Percentiles rank a stretch among this genome's conserved stretches.
Conservation (phyloP, 2,113 vertebrate genomes). For the Delphinapterus leucas region DNA sequence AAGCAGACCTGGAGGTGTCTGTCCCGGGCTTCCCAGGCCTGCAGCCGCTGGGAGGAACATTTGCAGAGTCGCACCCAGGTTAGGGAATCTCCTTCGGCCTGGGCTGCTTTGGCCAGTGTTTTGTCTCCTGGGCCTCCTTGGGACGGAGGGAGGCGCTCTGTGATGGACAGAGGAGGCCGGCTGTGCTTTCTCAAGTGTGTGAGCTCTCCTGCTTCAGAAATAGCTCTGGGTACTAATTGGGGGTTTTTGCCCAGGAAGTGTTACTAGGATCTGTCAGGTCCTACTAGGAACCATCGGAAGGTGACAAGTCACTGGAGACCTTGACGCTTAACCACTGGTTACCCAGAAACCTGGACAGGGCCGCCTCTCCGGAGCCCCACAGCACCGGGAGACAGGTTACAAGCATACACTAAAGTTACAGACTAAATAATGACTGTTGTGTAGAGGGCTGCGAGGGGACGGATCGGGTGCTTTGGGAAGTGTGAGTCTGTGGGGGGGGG, state of each 20-base stretch:
- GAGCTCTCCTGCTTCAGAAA: constrained; percentile 21
- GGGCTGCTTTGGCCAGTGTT: background rate
- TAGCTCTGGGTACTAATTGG: constrained; percentile 57
- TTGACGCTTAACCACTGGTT: background rate
- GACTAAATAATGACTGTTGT: rapidly evolving
- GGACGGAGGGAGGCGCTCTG: background rate
- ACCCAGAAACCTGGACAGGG: constrained; percentile 44
- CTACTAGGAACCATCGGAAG: constrained; percentile 63
- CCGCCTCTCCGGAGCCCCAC: background rate
- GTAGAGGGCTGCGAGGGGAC: too few relatives aligned
- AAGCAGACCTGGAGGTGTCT: background rate
- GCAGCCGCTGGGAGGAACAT: rapidly evolving
- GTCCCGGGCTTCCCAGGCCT: background rate
- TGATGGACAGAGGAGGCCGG: background rate
- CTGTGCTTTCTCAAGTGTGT: constrained; percentile 36
- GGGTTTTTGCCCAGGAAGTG: constrained; percentile 61
- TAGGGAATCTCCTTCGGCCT: background rate
- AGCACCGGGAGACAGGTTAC: background rate
- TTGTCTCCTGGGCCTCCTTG: background rate
- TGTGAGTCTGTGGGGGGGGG: background rate
- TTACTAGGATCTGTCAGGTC: constrained; percentile 35
- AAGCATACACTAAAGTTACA: background rate
- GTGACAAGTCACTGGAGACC: background rate
- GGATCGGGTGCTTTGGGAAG: background rate
- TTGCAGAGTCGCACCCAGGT: rapidly evolving